Evolutionary conservation across 2,888 invertebrate species (phyloP), one percentile per base, ranked within the genome.

Genomic region (Tryphoninae sp.): DNA sequence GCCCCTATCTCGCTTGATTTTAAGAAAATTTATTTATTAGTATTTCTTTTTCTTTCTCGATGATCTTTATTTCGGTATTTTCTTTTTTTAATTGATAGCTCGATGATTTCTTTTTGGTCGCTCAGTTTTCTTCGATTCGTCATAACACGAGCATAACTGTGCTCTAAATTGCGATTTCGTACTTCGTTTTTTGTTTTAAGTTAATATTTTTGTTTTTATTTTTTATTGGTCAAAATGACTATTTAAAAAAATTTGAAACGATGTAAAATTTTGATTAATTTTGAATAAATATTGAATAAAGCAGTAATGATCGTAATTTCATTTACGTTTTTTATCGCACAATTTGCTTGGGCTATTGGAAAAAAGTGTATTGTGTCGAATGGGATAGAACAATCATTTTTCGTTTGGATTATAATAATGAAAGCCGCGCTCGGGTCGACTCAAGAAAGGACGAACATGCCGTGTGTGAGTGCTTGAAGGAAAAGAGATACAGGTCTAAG

Each of bases 101-200:
- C 81, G 75, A 77, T 79, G 81, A 80, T 69, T 80, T 59, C 2
- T 59, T 58, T 68, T 82, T 82, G 78, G 82, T 79, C 76, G 67
- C 79, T 76, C 75, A 51, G 61, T 81, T 73, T 45, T 59, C 64
- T 64, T 19, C 68, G 26, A 58, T 42, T 74, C 58, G 64, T 51
- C 26, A 62, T 67, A 22, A 62, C 55, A 42, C 53, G 73, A 61
- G 62, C 53, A 19, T 55, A 45, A 22, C 45, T 22, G 58, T 40
- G 53, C 68, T 55, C 8, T 55, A 19, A 67, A 26, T 67, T 45
- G 45, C 3, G 45, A 3, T 7, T 33, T 45, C 11, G 45, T 62
- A 62, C 40, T 62, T 62, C 16, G n/a, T 40, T 40, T 40, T 40
- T 61, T 13, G 26, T 26, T 26, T 13, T 23, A 58, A 40, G 16